These are phyloP conservation scores for Seriola aureovittata DNA, from an alignment of 2,113 vertebrate genomes.

Conservation along the genomic window DNA sequence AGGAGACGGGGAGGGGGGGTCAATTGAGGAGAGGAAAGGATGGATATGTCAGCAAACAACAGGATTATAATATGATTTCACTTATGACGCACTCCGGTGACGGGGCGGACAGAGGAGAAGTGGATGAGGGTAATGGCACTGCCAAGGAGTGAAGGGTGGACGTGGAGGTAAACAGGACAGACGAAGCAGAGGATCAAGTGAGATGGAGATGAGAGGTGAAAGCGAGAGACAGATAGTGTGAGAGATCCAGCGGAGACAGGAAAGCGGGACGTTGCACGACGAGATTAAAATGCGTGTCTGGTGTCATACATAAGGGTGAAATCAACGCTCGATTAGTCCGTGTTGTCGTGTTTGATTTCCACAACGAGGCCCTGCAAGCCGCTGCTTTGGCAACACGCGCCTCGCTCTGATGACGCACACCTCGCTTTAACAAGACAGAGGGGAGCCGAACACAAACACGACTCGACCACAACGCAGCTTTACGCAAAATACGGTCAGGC, in stretches of 20 bases:
- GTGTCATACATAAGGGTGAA: slow-evolving; percentile 52
- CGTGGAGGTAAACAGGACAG: slow-evolving; percentile 47
- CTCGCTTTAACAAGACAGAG: neutral
- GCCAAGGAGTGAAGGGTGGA: slow-evolving; percentile 49
- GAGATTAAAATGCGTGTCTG: slow-evolving; percentile 55
- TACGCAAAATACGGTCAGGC: slow-evolving; percentile 54
- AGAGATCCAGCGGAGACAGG: slow-evolving; percentile 15
- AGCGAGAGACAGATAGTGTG: slow-evolving; percentile 8
- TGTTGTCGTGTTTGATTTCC: slow-evolving; percentile 54
- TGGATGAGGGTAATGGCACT: slow-evolving; percentile 36
- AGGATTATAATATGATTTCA: slow-evolving; percentile 17
- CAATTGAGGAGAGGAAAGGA: neutral
- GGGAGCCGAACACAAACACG: slow-evolving; percentile 49
- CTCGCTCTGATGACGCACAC: slow-evolving; percentile 58
- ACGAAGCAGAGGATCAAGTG: slow-evolving; percentile 47
- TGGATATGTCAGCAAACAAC: slow-evolving; percentile 7
- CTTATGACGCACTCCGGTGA: neutral
- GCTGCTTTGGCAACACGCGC: slow-evolving; percentile 76
- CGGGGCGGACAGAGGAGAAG: neutral
- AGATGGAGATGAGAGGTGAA: slow-evolving; percentile 43
- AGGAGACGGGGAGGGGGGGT: slow-evolving; percentile 13
- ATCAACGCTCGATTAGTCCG: slow-evolving; percentile 43
- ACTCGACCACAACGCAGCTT: neutral
- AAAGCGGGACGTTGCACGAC: slow-evolving; percentile 57
- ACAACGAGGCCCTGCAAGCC: slow-evolving; percentile 35